phyloP scores from a whole-genome alignment of 2,888 invertebrate species.

The Dasypogon diadema region DNA sequence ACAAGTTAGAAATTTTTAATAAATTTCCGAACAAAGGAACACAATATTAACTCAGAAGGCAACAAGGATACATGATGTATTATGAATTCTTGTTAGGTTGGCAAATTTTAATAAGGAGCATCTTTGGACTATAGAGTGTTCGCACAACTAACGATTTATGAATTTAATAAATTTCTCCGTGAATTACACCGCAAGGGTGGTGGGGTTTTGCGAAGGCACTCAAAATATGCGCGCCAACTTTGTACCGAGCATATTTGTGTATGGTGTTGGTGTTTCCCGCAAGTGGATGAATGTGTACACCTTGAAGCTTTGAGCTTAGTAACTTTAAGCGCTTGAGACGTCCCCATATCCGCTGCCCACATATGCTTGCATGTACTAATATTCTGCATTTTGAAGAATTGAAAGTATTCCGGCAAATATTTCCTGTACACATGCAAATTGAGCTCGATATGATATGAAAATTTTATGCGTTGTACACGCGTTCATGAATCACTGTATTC shows the following conservation, averaged over 20 bases:
- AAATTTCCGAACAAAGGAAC: conserved; percentile 42
- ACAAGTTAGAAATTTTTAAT: conserved; percentile 44
- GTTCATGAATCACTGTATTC: conserved; percentile 24
- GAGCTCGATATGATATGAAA: conserved; percentile 22
- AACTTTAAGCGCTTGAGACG: conserved; percentile 4
- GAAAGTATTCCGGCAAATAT: background rate
- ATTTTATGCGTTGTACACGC: conserved; percentile 19
- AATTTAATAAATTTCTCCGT: conserved; percentile 52
- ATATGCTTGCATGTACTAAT: background rate
- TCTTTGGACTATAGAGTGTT: conserved; percentile 41
- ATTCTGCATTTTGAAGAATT: background rate
- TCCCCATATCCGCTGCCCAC: background rate
- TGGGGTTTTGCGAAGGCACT: background rate
- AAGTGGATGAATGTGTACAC: background rate
- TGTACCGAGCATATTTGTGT: background rate
- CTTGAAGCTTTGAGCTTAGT: background rate
- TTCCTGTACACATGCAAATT: conserved; percentile 27
- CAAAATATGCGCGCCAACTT: background rate
- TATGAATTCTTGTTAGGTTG: conserved; percentile 36
- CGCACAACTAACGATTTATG: conserved; percentile 51
- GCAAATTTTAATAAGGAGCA: conserved; percentile 52
- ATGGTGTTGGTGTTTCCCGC: background rate
- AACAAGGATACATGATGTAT: conserved; percentile 35
- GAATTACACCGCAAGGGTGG: conserved; percentile 30
- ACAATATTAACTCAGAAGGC: conserved; percentile 6